Base-by-base conservation (phyloP, 2,797 vertebrate genomes). In the Pempheris klunzingeri region DNA sequence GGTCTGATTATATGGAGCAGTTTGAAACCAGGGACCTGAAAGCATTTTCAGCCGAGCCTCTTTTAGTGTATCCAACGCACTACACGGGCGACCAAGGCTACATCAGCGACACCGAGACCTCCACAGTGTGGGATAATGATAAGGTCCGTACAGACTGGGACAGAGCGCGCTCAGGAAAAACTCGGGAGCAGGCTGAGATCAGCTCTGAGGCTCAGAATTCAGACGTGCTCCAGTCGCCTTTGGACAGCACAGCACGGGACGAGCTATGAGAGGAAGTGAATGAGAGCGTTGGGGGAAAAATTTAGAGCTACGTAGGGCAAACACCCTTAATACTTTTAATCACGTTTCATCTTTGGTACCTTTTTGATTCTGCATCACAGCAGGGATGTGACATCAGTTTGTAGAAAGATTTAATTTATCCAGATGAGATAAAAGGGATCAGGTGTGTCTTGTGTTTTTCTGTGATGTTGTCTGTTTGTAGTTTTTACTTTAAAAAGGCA, bases 21-120 rank as follows among this genome's bases (percentile, higher is more conserved):
- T 98, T 98, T 84, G 87, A 96, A 49, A 90, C 66, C 0, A 95
- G 97, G 39, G 82, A 97, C 90, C 91, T 99, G 49, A 95, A 87
- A 18, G 97, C 97, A 0, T 99, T 98, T 81, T 99, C 97, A 0
- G 96, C 95, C 1, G 97, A 98, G 92, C 97, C 97, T 3, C 94
- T 99, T 17, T 94, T 99, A 0, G 90, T 98, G n/a, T 98, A 93
- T 79, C 97, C 97, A 4, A 97, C 97, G 0, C 97, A 98, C 87
- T 99, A 98, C 90, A 98, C 97, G 0, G 97, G 97, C 0, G 97
- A 99, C 3, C 47, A 90, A 0, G 97, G 97, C 2, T 99, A 99
- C 61, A 90, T 99, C 82, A 99, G 97, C 0, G 97, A 98, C 93
- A 99, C 97, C 0, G 97, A 99, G 88, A 98, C 97, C 43, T 98